Conservation (phyloP, 2,888 invertebrate genomes). For the Punctoribates punctum region DNA sequence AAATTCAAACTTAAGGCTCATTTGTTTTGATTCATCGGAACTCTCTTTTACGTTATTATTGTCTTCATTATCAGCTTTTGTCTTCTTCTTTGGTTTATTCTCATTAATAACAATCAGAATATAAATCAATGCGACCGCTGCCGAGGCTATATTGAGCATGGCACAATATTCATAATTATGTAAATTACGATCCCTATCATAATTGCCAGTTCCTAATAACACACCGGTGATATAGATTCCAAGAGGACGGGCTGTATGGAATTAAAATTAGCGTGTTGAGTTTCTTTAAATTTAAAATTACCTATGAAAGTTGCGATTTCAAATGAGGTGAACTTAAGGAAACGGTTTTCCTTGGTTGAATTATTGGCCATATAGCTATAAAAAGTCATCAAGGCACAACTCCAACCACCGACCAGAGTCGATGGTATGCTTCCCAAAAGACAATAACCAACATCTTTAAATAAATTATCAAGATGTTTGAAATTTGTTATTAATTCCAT, state of each 20-base stretch:
- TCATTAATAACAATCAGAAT: no score
- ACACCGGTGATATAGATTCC: no score
- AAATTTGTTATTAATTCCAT: neutral
- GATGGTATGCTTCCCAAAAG: neutral
- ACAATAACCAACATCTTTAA: neutral
- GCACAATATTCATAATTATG: no score
- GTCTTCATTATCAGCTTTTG: neutral
- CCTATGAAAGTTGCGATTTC: slow-evolving; percentile 27
- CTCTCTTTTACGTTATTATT: neutral
- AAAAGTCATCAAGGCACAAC: neutral
- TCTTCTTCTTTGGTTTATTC: no score
- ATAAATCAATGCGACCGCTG: no score
- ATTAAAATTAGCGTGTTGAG: no score
- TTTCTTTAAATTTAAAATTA: no score
- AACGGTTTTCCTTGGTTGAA: slow-evolving; percentile 6
- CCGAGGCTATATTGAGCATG: no score
- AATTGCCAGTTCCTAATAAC: no score
- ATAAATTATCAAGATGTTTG: neutral
- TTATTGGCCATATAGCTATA: slow-evolving; percentile 38
- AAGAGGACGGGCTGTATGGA: no score
- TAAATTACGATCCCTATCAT: no score
- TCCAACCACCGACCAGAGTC: slow-evolving; percentile 12
- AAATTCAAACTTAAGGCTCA: neutral
- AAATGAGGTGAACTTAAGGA: slow-evolving; percentile 24
- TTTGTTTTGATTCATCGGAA: neutral